Conservation (phyloP, 2,113 vertebrate species). For the Chaetodon auriga region DNA sequence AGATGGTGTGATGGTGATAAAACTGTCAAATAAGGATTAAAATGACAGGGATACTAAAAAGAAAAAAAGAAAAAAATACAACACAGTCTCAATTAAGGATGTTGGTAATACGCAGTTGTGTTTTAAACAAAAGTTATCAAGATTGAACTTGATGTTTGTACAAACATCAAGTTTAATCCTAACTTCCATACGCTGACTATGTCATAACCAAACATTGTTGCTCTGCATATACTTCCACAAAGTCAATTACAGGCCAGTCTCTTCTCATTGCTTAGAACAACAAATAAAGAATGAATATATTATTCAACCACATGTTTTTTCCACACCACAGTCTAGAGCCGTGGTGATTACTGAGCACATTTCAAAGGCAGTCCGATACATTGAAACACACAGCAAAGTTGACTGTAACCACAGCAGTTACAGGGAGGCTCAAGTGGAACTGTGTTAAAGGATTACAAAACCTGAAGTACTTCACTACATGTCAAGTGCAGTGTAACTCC, state of each 20-base stretch:
- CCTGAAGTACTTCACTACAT: slow-evolving; percentile 33
- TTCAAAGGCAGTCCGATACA: slow-evolving; percentile 18
- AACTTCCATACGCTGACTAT: not conserved
- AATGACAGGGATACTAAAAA: not conserved
- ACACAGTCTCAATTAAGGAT: not conserved
- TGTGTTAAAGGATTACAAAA: slow-evolving; percentile 33
- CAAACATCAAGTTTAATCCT: not conserved
- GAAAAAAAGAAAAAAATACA: not conserved
- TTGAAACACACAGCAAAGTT: slow-evolving; percentile 24
- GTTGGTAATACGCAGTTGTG: not conserved
- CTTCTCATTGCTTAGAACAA: not conserved
- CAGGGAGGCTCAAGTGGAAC: slow-evolving; percentile 29
- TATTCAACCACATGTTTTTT: slow-evolving; percentile 3
- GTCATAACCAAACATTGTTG: not conserved
- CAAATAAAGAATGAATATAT: slow-evolving; percentile 1
- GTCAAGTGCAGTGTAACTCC: slow-evolving; percentile 44
- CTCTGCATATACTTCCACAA: slow-evolving; percentile 6
- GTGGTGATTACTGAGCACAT: slow-evolving; percentile 18
- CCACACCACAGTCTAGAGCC: not conserved
- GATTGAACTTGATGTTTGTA: not conserved
- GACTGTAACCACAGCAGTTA: slow-evolving; percentile 28
- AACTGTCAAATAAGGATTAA: not conserved
- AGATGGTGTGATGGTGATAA: not conserved
- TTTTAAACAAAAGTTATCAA: slow-evolving; percentile 15
- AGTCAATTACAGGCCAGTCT: not conserved